These are phyloP conservation scores for Nilaparvata lugens DNA, from an alignment of 1,140 invertebrate species.

Conservation along the genomic window DNA sequence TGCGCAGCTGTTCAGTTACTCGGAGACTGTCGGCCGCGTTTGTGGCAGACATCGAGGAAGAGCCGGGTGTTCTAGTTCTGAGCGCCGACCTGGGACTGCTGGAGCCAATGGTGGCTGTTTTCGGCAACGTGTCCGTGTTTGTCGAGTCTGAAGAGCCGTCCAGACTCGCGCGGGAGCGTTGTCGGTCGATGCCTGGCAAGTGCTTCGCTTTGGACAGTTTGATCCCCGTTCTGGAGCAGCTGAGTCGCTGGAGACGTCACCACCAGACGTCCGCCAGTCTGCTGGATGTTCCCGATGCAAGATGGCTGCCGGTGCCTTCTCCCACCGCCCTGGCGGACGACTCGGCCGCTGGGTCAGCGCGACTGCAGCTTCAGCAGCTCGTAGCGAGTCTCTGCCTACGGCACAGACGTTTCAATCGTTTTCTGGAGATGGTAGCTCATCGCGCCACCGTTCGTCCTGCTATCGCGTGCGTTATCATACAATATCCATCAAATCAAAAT, in stretches of 20 bases:
- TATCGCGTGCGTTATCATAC: constrained; percentile 6
- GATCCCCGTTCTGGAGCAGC: constrained; percentile 19
- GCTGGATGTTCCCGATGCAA: constrained; percentile 14
- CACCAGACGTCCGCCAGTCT: constrained; percentile 2
- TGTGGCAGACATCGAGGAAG: background rate
- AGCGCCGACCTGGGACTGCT: constrained; percentile 15
- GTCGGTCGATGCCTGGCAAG: constrained; percentile 8
- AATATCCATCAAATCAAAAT: background rate
- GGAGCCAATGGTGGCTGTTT: constrained; percentile 15
- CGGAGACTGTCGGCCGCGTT: constrained; percentile 1
- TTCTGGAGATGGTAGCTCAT: constrained; percentile 17
- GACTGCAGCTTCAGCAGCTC: constrained; percentile 21
- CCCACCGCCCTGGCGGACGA: constrained; percentile 12
- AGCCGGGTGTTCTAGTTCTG: constrained; percentile 13
- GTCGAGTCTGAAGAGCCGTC: constrained; percentile 9
- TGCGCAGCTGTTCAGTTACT: constrained; percentile 16
- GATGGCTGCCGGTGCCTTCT: constrained; percentile 19
- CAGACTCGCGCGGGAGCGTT: constrained; percentile 11
- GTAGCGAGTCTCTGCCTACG: constrained; percentile 18
- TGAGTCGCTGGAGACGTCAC: constrained; percentile 13
- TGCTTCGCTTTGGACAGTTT: constrained; percentile 16
- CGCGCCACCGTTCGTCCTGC: background rate
- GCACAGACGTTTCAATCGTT: constrained; percentile 20
- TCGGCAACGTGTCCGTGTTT: constrained; percentile 23
- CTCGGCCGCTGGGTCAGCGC: constrained; percentile 6